Base-by-base conservation (phyloP, 2,113 vertebrate genomes). In the Pygoscelis adeliae region DNA sequence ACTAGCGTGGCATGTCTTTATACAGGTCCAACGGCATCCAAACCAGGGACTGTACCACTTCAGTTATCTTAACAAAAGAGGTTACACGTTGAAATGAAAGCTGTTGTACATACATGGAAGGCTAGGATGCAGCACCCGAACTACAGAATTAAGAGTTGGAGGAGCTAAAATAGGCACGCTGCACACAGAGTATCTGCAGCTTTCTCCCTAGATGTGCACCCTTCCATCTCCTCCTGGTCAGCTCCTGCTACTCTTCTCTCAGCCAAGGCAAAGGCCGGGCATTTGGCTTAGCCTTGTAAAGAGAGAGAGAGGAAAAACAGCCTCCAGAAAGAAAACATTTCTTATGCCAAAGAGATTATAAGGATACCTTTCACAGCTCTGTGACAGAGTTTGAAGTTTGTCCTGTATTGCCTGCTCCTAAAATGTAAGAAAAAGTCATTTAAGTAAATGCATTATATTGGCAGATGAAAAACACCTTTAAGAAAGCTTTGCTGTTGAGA, bases 301-400 rank as follows among this genome's bases (percentile, higher is more conserved):
- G 44, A 52, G 6, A 76, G n/a, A 65, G n/a, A 72, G n/a, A 65
- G 23, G 36, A 47, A 63, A 87, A 83, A 52, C 10, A 81, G 16
- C 22, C 47, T 74, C 29, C 29, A 53, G 63, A 86, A 93, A 74
- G 44, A 65, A 86, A 67, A 69, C 6, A 42, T 52, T 93, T 93
- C 14, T 53, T 55, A 90, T 1, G 1, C 21, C 71, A 52, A 92
- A 90, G 38, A 94, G 55, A 69, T 89, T 18, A 30, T 77, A 71
- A 83, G 79, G 95, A 84, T 97, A 99, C 99, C 99, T 99, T 98
- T 99, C 99, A 42, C 97, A 99, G 70, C 97, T 99, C 95, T 98
- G 99, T 47, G 95, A 96, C 66, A 98, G 95, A 67, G 98, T 96
- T 10, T 98, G 95, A 23, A 98, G 97, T 97, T 99, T 99, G 50